phyloP scores from a whole-genome alignment of 2,113 vertebrate species.

The Nestor notabilis region DNA sequence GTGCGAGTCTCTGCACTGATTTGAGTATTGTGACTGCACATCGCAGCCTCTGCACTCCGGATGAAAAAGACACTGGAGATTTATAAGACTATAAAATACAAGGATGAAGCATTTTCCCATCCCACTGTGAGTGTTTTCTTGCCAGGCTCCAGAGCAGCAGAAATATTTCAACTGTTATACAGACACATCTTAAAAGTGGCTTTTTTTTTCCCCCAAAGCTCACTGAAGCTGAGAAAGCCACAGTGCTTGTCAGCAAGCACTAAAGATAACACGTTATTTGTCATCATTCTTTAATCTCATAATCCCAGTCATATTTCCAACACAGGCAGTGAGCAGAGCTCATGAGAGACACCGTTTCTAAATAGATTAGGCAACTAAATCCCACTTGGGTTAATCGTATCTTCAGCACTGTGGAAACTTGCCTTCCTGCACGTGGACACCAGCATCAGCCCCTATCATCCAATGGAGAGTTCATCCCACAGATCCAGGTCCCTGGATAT shows the following conservation, averaged over 20 bases:
- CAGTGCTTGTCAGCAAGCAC: conserved; percentile 10
- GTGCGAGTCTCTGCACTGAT: background rate
- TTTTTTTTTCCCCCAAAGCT: background rate
- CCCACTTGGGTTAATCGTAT: background rate
- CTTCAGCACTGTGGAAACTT: background rate
- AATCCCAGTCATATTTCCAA: background rate
- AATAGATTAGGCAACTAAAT: background rate
- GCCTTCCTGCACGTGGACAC: background rate
- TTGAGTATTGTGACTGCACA: background rate
- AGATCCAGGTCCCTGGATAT: background rate
- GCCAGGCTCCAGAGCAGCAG: conserved; percentile 39
- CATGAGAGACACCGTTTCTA: background rate
- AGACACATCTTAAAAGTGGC: background rate
- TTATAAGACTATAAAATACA: conserved; percentile 51
- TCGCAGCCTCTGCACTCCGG: background rate
- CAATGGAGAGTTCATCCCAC: background rate
- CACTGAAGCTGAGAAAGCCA: background rate
- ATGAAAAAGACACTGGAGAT: conserved; percentile 34
- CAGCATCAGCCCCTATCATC: background rate
- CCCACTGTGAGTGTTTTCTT: conserved; percentile 30
- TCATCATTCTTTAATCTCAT: conserved; percentile 9
- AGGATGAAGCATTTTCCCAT: conserved; percentile 55
- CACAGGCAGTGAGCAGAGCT: background rate
- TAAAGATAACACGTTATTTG: conserved; percentile 39
- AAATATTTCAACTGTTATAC: conserved; percentile 36